These are phyloP conservation scores for Sipha maydis DNA, from an alignment of 2,888 invertebrate genomes.

Conservation along the genomic window DNA sequence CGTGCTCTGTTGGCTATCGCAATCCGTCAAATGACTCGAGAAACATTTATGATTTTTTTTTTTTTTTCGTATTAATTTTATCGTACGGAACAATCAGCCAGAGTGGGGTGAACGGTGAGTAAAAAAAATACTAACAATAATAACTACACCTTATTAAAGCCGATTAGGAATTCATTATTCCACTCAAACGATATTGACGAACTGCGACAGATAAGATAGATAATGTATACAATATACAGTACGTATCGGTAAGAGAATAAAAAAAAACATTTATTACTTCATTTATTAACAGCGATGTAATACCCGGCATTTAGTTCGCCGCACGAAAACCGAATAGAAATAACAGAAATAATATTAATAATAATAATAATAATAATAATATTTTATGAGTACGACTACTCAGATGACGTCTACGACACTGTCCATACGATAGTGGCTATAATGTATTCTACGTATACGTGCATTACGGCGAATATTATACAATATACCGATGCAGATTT, in stretches of 20 bases:
- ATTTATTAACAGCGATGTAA: background rate
- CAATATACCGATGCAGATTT: background rate
- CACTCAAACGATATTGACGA: constrained; percentile 27
- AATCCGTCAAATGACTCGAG: background rate
- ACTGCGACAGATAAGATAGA: constrained; percentile 33
- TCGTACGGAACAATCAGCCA: background rate
- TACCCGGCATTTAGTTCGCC: background rate
- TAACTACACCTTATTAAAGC: background rate
- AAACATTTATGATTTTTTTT: constrained; percentile 14
- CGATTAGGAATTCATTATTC: constrained; percentile 2
- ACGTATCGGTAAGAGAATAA: background rate
- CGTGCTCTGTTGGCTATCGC: background rate
- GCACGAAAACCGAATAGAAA: background rate
- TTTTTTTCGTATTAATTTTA: constrained; percentile 4
- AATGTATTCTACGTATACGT: background rate
- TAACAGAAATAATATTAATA: background rate
- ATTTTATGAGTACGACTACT: background rate
- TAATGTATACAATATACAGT: background rate
- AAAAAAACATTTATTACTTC: background rate
- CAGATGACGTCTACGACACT: background rate
- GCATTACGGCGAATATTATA: background rate
- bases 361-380: background rate
- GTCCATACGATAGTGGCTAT: background rate
- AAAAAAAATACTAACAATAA: background rate
- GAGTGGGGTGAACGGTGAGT: constrained; percentile 14